Conservation (phyloP, 2,113 vertebrate species). For the Tricholaema leucomelas region DNA sequence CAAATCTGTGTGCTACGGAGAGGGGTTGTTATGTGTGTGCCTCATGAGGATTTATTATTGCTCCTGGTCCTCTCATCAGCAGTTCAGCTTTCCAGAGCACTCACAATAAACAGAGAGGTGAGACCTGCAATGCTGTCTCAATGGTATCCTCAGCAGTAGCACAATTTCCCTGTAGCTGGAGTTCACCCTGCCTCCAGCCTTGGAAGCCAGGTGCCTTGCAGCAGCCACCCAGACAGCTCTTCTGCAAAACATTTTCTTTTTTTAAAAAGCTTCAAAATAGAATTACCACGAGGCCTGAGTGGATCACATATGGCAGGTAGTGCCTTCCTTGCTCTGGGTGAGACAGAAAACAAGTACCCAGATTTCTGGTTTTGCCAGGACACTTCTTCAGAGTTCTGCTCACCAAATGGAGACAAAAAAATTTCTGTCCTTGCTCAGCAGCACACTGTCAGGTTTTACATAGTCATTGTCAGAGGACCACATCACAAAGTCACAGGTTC, state of each 20-base stretch:
- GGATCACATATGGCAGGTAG: not conserved
- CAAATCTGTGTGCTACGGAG: not conserved
- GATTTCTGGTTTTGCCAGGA: not conserved
- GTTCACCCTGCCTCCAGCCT: not conserved
- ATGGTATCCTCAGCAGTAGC: not conserved
- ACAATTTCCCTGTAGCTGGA: not conserved
- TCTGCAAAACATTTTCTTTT: not conserved
- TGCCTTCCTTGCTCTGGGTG: not conserved
- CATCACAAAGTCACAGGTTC: not conserved
- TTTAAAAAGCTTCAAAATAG: not conserved
- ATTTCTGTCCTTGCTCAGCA: not conserved
- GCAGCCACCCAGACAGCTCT: not conserved
- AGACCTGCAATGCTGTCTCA: not conserved
- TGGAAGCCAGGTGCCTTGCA: not conserved
- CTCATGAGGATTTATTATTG: not conserved
- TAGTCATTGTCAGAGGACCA: not conserved
- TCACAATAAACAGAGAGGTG: not conserved
- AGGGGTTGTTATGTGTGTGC: rapidly evolving
- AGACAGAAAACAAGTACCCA: not conserved
- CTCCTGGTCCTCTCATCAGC: not conserved
- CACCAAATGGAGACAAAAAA: not conserved
- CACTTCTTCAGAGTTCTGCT: not conserved
- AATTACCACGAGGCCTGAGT: not conserved
- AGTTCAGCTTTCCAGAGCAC: not conserved
- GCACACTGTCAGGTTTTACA: not conserved